These are phyloP conservation scores for Aspiorhynchus laticeps DNA, from an alignment of 2,113 vertebrate genomes.

Conservation along the genomic window DNA sequence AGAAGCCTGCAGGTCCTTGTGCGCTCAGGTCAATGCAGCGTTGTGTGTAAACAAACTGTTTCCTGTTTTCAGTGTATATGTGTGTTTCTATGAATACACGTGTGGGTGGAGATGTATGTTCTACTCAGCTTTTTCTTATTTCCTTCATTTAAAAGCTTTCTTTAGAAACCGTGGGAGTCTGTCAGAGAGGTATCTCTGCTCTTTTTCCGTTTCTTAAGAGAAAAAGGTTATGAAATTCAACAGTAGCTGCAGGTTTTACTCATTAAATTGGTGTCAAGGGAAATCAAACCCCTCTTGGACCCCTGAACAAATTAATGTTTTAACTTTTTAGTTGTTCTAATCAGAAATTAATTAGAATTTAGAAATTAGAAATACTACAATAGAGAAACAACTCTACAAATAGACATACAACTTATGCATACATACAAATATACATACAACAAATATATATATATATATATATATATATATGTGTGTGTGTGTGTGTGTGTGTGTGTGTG, in stretches of 20 bases:
- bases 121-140: background rate
- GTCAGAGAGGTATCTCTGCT: background rate
- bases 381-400: no score
- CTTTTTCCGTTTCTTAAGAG: background rate
- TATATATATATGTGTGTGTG: no score
- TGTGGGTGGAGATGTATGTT: slow-evolving; percentile 27
- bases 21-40: background rate
- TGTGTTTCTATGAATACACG: slow-evolving; percentile 5
- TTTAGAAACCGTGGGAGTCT: background rate
- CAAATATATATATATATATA: no score
- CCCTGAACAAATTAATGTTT: background rate
- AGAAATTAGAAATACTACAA: no score
- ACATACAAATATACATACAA: no score
- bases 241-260: background rate
- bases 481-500: no score
- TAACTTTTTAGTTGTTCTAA: background rate
- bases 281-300: background rate
- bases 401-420: no score
- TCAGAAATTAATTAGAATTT: no score
- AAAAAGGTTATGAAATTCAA: background rate
- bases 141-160: background rate
- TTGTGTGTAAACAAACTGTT: slow-evolving; percentile 12
- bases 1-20: background rate
- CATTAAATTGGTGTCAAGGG: background rate
- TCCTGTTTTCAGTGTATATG: background rate